Conservation (phyloP, 2,888 invertebrate species). For the Acleris holmiana region DNA sequence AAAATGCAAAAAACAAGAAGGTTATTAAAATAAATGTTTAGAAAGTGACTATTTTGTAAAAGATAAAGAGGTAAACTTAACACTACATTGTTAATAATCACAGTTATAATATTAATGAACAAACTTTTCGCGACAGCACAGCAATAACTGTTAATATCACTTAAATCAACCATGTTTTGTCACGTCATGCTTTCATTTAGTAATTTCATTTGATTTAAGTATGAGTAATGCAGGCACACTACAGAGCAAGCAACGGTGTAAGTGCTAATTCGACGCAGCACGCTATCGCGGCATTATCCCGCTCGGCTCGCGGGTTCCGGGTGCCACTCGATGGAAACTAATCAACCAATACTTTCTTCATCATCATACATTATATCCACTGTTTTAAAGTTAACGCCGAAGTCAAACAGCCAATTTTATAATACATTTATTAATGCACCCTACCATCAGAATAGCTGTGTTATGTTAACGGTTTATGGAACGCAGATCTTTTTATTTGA, state of each 20-base stretch:
- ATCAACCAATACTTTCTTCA: slow-evolving; percentile 20
- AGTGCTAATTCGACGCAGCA: slow-evolving; percentile 65
- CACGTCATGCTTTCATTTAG: slow-evolving; percentile 57
- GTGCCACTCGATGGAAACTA: slow-evolving; percentile 23
- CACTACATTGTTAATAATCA: too few relatives aligned
- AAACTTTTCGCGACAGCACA: neutral
- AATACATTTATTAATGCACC: slow-evolving; percentile 2
- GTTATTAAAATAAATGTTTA: too few relatives aligned
- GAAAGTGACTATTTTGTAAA: too few relatives aligned
- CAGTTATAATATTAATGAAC: neutral
- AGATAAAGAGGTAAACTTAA: too few relatives aligned
- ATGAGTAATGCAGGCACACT: slow-evolving; percentile 8
- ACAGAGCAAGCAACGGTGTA: slow-evolving; percentile 43
- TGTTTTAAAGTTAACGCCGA: neutral
- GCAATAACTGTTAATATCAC: slow-evolving; percentile 3
- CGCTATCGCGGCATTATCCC: slow-evolving; percentile 65
- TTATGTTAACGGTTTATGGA: slow-evolving; percentile 1
- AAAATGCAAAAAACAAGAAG: too few relatives aligned
- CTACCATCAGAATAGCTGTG: slow-evolving; percentile 5
- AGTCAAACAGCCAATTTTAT: neutral
- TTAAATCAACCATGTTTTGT: neutral
- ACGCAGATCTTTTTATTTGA: slow-evolving; percentile 24
- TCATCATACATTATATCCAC: neutral
- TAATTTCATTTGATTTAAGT: slow-evolving; percentile 41
- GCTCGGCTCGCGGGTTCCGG: slow-evolving; percentile 47